These are phyloP conservation scores for Meiosimyza decipiens DNA, from an alignment of 2,888 invertebrate genomes.

Conservation along the genomic window DNA sequence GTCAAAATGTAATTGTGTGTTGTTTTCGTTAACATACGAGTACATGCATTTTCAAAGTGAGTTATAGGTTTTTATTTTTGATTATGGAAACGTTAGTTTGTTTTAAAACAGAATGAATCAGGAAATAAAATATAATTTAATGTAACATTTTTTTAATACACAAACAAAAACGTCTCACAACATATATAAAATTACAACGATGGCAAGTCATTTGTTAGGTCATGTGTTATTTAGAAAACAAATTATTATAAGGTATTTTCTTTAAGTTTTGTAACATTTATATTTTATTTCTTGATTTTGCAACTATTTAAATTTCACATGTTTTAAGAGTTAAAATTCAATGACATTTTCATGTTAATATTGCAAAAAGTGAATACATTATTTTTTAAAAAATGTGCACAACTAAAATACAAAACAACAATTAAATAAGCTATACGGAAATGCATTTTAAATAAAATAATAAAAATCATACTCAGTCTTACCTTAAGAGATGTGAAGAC, in stretches of 20 bases:
- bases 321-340: too few relatives aligned
- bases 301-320: too few relatives aligned
- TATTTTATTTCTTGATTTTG: conserved; percentile 31
- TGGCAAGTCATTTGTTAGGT: conserved; percentile 13
- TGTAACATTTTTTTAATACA: conserved; percentile 23
- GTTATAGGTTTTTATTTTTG: too few relatives aligned
- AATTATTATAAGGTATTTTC: too few relatives aligned
- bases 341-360: too few relatives aligned
- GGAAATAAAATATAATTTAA: conserved; percentile 36
- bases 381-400: not conserved
- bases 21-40: not conserved
- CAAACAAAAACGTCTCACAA: conserved; percentile 30
- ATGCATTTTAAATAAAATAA: conserved; percentile 4
- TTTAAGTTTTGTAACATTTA: not conserved
- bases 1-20: not conserved
- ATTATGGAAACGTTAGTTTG: not conserved
- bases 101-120: conserved; percentile 34
- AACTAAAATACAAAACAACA: not conserved
- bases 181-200: conserved; percentile 33
- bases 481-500: conserved; percentile 7
- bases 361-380: not conserved
- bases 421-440: not conserved
- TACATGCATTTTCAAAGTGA: too few relatives aligned
- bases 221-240: conserved; percentile 1
- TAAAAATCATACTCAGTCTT: conserved; percentile 19